phyloP scores from a whole-genome alignment of 2,113 vertebrate genomes.

The Bufo bufo region DNA sequence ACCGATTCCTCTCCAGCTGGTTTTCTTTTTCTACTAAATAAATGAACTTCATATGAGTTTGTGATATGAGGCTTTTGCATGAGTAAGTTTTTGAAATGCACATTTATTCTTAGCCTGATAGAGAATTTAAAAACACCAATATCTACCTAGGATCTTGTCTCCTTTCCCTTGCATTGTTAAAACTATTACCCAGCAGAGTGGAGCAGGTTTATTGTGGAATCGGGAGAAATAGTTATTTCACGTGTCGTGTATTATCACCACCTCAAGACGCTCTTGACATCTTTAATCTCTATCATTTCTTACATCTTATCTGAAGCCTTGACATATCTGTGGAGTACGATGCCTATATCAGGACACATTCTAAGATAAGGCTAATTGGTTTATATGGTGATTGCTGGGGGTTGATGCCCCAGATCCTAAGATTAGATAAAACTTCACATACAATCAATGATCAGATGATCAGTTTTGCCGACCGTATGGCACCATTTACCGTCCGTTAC shows the following conservation, averaged over 20 bases:
- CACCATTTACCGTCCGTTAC: too few species aligned
- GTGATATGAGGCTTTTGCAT: too few species aligned
- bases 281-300: neutral
- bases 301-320: neutral
- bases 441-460: neutral
- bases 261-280: neutral
- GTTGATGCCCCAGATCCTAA: neutral
- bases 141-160: too few species aligned
- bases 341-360: neutral
- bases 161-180: too few species aligned
- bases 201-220: neutral
- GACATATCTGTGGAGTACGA: neutral
- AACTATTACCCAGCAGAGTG: neutral
- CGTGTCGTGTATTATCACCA: neutral
- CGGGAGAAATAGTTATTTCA: neutral
- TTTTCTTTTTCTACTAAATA: too few species aligned
- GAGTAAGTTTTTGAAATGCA: too few species aligned
- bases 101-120: too few species aligned
- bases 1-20: too few species aligned
- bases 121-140: too few species aligned
- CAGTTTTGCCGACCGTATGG: neutral
- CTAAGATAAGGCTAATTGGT: neutral
- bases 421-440: neutral
- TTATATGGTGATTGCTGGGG: neutral
- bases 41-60: too few species aligned